Evolutionary conservation across 2,888 invertebrate genomes (phyloP).

Genomic region (Meloe dianella): DNA sequence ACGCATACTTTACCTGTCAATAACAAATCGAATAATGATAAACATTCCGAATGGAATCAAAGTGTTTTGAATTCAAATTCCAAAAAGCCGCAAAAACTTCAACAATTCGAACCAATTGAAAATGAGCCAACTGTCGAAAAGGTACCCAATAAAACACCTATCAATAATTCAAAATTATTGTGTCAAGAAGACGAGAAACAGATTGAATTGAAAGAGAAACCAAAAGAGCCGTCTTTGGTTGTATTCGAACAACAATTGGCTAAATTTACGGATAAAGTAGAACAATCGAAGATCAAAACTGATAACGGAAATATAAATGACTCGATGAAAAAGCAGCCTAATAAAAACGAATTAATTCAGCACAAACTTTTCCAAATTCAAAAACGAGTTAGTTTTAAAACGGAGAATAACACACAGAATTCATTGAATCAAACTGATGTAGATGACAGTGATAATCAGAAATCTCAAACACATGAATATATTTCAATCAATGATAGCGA

Average conservation of each 20-base stretch:
- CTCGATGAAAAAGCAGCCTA: background rate
- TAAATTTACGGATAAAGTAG: background rate
- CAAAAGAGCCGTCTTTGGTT: background rate
- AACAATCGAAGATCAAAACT: background rate
- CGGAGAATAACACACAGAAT: background rate
- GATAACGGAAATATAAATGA: background rate
- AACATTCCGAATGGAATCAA: background rate
- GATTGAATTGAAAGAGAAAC: background rate
- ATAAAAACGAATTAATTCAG: background rate
- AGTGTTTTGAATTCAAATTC: background rate
- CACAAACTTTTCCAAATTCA: background rate
- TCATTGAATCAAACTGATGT: background rate
- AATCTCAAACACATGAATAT: background rate
- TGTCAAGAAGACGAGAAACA: background rate
- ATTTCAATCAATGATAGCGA: background rate
- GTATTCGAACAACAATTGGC: background rate
- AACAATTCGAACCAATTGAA: background rate
- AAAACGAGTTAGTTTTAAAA: constrained; percentile 7
- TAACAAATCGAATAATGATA: background rate
- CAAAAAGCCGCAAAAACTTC: background rate
- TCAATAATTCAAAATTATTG: background rate
- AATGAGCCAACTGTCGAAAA: background rate
- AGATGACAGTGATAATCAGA: background rate
- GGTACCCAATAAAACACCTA: background rate
- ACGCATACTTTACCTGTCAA: background rate